A percentile compares a stretch with the other conserved stretches of the same genome.
These are phyloP conservation scores for Furnarius figulus DNA, from an alignment of 2,113 vertebrate species.

Conservation along the genomic window DNA sequence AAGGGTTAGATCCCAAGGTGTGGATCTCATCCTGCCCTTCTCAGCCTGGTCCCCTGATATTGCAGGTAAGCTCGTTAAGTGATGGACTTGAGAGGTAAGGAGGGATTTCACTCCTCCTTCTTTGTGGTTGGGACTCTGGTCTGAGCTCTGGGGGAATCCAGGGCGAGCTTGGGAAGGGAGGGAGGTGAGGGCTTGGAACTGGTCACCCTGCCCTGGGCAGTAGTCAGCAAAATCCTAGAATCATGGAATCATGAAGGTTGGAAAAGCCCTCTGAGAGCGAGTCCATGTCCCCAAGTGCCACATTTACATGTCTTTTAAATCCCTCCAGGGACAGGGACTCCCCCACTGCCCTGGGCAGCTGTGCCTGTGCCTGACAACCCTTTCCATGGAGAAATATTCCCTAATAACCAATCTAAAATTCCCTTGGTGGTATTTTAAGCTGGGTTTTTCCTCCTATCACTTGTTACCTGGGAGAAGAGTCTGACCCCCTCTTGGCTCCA, in stretches of 20 bases:
- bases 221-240: not conserved
- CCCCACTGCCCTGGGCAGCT: not conserved
- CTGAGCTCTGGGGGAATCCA: not conserved
- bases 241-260: rapidly evolving
- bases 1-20: not conserved
- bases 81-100: not conserved
- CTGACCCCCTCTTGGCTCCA: not conserved
- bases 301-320: no score
- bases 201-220: not conserved
- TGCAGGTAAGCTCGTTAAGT: not conserved
- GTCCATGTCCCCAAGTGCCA: rapidly evolving
- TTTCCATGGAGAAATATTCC: not conserved
- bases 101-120: rapidly evolving
- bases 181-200: rapidly evolving
- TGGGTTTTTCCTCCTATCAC: not conserved
- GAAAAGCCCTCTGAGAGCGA: not conserved
- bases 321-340: not conserved
- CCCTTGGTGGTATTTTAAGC: not conserved
- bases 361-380: not conserved
- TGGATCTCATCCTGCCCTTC: not conserved
- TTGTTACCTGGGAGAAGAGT: not conserved
- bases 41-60: not conserved
- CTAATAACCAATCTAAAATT: not conserved
- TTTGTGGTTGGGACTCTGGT: not conserved
- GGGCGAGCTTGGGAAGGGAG: not conserved